Evolutionary conservation across 2,797 vertebrate species (phyloP), one percentile per base, ranked within the genome.

Genomic region (Aeoliscus strigatus): DNA sequence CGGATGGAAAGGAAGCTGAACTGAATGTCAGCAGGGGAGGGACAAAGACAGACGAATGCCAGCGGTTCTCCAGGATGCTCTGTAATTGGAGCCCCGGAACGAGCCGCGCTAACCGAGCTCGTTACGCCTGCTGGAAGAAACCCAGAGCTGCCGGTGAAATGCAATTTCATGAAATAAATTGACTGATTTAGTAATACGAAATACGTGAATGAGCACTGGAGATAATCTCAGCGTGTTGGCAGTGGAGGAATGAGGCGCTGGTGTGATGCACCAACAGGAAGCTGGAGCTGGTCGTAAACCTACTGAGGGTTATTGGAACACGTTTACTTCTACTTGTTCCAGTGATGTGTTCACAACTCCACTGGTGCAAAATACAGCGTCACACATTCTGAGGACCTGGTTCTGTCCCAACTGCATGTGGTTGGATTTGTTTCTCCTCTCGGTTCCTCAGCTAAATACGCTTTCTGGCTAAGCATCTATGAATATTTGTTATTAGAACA

Each of bases 11-110:
- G n/a, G n/a, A n/a, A n/a, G n/a, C n/a, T n/a, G n/a, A n/a, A n/a
- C n/a, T n/a, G n/a, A n/a, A 66, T 73, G 79, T 81, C 73, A 77
- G 64, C 56, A 14, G 13, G 5, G 38, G 51, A 8, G 49, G 71
- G 57, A 70, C 45, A 70, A 67, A 75, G 51, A 65, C 51, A 57
- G 66, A 65, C 51, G 72, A 70, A 77, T 77, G 55, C 48, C 65
- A 56, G 39, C 43, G 47, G 9, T 52, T 63, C 70, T 62, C 44
- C 65, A 28, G 64, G 72, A 79, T 59, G 52, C 59, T 51, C 29
- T 60, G 58, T 83, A 84, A 84, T 83, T 82, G 79, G 77, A 71
- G 61, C 75, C 65, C 61, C 50, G 67, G 65, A 79, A 72, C 13
- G 61, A 77, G 63, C 50, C 68, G 64, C 57, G 43, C 59, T 25